Conservation (phyloP, 2,797 vertebrate genomes). For the Sebastes cheni region DNA sequence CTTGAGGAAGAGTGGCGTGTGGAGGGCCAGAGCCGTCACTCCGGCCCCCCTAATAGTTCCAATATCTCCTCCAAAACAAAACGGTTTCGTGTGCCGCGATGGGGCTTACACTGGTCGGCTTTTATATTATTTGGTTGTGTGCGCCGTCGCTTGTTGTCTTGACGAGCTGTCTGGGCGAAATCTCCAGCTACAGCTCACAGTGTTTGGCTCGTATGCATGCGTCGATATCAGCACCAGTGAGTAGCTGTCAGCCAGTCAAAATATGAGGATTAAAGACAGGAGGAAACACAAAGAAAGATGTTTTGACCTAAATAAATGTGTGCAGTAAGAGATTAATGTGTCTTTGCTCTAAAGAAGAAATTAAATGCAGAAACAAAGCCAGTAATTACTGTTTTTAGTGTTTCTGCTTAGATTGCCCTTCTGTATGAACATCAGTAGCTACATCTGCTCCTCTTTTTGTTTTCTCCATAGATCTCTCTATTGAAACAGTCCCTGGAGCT, state of each 20-base stretch:
- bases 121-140: background rate
- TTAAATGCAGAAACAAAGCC: background rate
- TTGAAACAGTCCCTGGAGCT: conserved; percentile 97
- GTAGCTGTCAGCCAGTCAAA: background rate
- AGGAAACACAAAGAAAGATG: background rate
- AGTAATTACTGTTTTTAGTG: background rate
- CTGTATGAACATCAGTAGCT: background rate
- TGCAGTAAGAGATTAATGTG: background rate
- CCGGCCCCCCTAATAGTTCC: conserved; percentile 14
- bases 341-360: background rate
- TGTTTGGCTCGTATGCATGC: conserved; percentile 15
- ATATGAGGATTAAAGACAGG: background rate
- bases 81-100: background rate
- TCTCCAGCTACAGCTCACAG: conserved; percentile 4
- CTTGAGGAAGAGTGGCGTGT: conserved; percentile 44
- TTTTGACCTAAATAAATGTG: conserved; percentile 27
- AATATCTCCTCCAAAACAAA: conserved; percentile 22
- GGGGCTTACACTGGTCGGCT: background rate
- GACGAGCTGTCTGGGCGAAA: conserved; percentile 20
- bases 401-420: background rate
- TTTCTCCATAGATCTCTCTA: conserved; percentile 87
- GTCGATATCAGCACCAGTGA: background rate
- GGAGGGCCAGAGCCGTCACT: conserved; percentile 22
- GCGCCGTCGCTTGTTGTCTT: background rate
- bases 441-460: background rate